Conservation (phyloP, 2,113 vertebrate genomes). For the Boulengeromyrus knoepffleri region DNA sequence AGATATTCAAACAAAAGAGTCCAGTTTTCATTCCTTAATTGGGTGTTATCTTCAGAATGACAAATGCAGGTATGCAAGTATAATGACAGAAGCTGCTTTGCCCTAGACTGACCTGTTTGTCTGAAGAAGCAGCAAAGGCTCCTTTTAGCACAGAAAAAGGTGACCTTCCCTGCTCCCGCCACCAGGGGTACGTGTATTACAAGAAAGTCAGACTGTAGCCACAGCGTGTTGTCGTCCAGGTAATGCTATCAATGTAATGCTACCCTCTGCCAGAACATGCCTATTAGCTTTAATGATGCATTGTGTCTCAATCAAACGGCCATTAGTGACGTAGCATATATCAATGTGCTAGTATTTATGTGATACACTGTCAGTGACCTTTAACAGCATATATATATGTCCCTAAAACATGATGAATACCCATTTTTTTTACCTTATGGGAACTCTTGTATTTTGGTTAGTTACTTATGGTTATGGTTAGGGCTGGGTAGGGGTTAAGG, state of each 20-base stretch:
- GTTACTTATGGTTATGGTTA: too few relatives aligned
- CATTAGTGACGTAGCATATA: neutral
- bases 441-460: too few relatives aligned
- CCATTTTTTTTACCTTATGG: too few relatives aligned
- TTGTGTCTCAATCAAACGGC: neutral
- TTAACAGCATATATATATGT: neutral
- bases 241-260: neutral
- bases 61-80: neutral
- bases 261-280: neutral
- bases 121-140: conserved; percentile 84
- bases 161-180: conserved; percentile 33
- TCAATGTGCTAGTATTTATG: neutral
- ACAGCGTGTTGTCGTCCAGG: neutral
- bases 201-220: neutral
- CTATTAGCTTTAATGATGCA: neutral
- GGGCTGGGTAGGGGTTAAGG: too few relatives aligned
- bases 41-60: neutral
- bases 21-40: neutral
- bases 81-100: conserved; percentile 80
- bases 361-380: neutral
- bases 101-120: conserved; percentile 81
- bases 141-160: conserved; percentile 81
- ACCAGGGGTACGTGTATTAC: neutral
- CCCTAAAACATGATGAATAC: too few relatives aligned
- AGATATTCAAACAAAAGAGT: neutral